Evolutionary conservation across 2,797 vertebrate genomes (phyloP), one percentile per base, ranked within the genome.

Genomic region (Eidolon dupreanum): DNA sequence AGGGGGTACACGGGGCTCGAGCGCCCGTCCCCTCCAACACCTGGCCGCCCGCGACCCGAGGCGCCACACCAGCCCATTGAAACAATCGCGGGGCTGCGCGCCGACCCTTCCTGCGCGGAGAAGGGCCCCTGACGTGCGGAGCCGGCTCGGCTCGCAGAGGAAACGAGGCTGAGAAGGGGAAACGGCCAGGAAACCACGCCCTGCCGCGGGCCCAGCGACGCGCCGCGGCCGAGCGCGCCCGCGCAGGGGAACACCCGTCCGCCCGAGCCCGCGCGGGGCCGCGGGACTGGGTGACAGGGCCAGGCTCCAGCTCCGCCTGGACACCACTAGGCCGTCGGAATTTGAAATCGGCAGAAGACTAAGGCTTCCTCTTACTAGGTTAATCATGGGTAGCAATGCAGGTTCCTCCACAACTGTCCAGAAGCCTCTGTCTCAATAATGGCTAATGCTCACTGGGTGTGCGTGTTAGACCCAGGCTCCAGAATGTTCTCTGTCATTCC

Each of bases 81-180:
- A 97, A 97, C 97, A 95, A 96, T 96, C 41, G 24, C 2, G 81
- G 94, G 71, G 93, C 96, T 82, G 94, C 77, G 24, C 77, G 87
- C 33, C 98, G 98, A 98, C 98, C 98, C 98, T 99, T 99, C 99
- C 99, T 99, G 99, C 98, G 97, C 96, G 98, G 97, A 99, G 99
- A 99, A 99, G 98, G 98, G 99, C 98, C 98, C 98, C 98, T 95
- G 97, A 96, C 96, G 95, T 97, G 97, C 96, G 71, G 94, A 86
- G 90, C 94, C 1, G 88, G 89, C 86, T 93, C 79, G 0, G 2
- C 86, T 93, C 79, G 0, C 2, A 90, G 93, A 99, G 99, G 99
- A 99, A 99, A 99, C 98, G 98, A 97, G 99, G 98, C 98, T 98
- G 99, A 99, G 99, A 99, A 99, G 99, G 99, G 99, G 99, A 99